Evolutionary conservation across 2,888 invertebrate species (phyloP), one percentile per base, ranked within the genome.

Genomic region (Choreutis nemorana): DNA sequence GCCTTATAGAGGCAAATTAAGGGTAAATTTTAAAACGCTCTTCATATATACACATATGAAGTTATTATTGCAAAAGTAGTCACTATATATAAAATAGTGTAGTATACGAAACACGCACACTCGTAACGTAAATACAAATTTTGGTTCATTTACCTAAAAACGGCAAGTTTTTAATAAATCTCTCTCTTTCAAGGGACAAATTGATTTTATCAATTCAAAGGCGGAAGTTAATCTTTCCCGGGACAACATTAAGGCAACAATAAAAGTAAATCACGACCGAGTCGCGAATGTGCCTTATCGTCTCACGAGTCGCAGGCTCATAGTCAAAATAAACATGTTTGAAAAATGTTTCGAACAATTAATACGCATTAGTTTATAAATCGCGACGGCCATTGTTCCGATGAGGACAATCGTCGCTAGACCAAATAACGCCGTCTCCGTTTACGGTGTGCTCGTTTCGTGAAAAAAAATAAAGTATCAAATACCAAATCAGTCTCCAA

Each of bases 261-360:
- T 29, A 54, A 60, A 61, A 58, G 50, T 43, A 52, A 46, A 46
- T 51, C 43, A 47, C 48, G 53, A 45, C 39, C 37, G 41, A 36
- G 42, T 44, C 39, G 38, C 39, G 41, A 51, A 51, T 66, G 60
- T 66, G 65, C 65, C 59, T 75, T 73, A 75, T 75, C 73, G 55
- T 48, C 50, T 63, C 65, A 70, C 67, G 70, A 58, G 50, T 45
- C 63, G 54, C 61, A 61, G 55, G 62, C 44, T 62, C 64, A 65
- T 70, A 73, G 75, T 73, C 73, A 68, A 75, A 73, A 77, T 77
- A 77, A 65, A n/a, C n/a, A n/a, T n/a, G n/a, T n/a, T n/a, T n/a
- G n/a, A n/a, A n/a, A n/a, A n/a, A n/a, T n/a, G n/a, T n/a, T 50
- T 44, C 43, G 37, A 59, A 64, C 64, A 67, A 71, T 72, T 65